Evolutionary conservation across 2,797 vertebrate genomes (phyloP).

Genomic region (Pantherophis alleghaniensis): DNA sequence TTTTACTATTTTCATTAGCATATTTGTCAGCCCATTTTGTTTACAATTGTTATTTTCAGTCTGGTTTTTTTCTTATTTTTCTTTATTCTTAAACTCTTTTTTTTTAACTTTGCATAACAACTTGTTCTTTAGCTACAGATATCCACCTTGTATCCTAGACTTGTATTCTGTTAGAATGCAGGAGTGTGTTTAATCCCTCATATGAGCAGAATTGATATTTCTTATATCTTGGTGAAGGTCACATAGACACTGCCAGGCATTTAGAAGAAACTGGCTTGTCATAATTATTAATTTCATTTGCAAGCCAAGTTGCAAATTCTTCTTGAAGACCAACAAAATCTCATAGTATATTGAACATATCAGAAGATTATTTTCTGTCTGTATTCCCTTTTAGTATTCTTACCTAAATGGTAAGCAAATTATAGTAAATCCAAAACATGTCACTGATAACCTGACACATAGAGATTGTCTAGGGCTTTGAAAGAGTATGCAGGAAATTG

Average conservation of each 20-base stretch:
- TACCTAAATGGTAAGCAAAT: not conserved
- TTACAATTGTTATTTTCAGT: not conserved
- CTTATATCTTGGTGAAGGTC: not conserved
- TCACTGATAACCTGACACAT: not conserved
- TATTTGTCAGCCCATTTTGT: not conserved
- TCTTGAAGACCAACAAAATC: not conserved
- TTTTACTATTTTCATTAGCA: not conserved
- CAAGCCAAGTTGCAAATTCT: not conserved
- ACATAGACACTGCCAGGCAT: not conserved
- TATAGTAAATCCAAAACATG: not conserved
- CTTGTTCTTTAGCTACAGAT: not conserved
- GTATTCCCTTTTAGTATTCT: not conserved
- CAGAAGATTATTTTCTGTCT: not conserved
- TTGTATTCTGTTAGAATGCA: not conserved
- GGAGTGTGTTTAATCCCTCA: not conserved
- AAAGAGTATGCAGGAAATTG: conserved; percentile 7
- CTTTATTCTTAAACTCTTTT: not conserved
- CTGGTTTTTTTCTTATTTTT: not conserved
- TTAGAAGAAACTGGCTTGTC: not conserved
- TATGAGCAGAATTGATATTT: not conserved
- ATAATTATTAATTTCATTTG: not conserved
- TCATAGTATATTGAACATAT: not conserved
- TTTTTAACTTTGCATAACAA: not conserved
- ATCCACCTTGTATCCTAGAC: not conserved
- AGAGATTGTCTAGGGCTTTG: not conserved